phyloP scores from a whole-genome alignment of 2,888 invertebrate genomes.

The Chaitophorus viminalis region DNA sequence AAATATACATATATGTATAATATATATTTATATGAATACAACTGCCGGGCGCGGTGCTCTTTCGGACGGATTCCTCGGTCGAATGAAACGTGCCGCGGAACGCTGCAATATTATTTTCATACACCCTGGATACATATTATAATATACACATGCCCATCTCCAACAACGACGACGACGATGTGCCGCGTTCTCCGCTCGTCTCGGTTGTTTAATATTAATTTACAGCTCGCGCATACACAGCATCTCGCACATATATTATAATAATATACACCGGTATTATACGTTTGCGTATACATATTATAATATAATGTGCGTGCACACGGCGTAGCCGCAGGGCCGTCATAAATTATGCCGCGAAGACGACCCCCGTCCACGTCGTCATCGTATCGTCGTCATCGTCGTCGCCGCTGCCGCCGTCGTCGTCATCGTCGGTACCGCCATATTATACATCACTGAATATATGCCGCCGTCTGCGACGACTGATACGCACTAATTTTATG shows the following conservation, averaged over 20 bases:
- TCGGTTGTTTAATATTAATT: conserved; percentile 14
- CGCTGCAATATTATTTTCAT: not conserved
- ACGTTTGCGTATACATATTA: too few relatives aligned
- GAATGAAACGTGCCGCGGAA: not conserved
- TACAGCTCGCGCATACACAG: not conserved
- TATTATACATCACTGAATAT: too few relatives aligned
- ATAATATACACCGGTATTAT: too few relatives aligned
- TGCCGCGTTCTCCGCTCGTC: not conserved
- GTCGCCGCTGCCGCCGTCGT: not conserved
- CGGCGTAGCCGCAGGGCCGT: not conserved
- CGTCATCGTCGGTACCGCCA: not conserved
- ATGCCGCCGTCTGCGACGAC: not conserved
- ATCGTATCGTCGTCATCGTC: not conserved
- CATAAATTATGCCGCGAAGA: not conserved
- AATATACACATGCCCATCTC: too few relatives aligned
- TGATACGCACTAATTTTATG: not conserved
- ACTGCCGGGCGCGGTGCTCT: not conserved
- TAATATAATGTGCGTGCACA: not conserved
- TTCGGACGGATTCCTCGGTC: not conserved
- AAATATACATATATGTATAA: not conserved
- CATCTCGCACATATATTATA: not conserved
- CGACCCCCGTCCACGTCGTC: not conserved
- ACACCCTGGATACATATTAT: conserved; percentile 8
- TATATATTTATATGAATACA: too few relatives aligned
- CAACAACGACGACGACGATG: not conserved